Conservation (phyloP, 1,140 invertebrate genomes). For the Platyura marginata region DNA sequence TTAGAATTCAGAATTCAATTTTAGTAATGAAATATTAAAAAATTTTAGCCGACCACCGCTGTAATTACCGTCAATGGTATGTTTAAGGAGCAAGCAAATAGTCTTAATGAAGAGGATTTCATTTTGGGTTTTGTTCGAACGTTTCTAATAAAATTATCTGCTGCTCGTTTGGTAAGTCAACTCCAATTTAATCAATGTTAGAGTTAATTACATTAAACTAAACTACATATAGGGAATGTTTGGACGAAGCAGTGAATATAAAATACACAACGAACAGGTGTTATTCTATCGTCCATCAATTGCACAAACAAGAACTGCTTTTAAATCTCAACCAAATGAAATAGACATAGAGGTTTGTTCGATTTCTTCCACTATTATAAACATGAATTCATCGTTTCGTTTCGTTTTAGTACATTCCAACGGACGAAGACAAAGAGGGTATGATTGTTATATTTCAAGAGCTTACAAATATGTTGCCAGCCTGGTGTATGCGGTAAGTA, state of each 20-base stretch:
- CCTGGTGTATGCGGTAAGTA: neutral
- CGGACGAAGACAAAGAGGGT: neutral
- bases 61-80: neutral
- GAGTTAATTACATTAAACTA: too few relatives aligned
- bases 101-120: neutral
- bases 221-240: neutral
- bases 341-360: too few relatives aligned
- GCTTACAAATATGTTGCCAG: neutral
- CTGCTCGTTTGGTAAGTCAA: too few relatives aligned
- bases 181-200: too few relatives aligned
- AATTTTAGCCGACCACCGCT: neutral
- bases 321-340: neutral
- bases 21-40: neutral
- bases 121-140: neutral
- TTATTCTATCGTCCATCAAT: neutral
- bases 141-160: neutral
- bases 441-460: neutral
- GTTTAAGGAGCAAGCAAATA: neutral
- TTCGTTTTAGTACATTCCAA: too few relatives aligned
- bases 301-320: neutral
- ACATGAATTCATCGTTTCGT: too few relatives aligned
- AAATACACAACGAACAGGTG: neutral
- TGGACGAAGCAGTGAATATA: neutral
- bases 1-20: too few relatives aligned
- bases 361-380: too few relatives aligned